phyloP scores from a whole-genome alignment of 2,113 vertebrate genomes.

The Aldabrachelys gigantea region DNA sequence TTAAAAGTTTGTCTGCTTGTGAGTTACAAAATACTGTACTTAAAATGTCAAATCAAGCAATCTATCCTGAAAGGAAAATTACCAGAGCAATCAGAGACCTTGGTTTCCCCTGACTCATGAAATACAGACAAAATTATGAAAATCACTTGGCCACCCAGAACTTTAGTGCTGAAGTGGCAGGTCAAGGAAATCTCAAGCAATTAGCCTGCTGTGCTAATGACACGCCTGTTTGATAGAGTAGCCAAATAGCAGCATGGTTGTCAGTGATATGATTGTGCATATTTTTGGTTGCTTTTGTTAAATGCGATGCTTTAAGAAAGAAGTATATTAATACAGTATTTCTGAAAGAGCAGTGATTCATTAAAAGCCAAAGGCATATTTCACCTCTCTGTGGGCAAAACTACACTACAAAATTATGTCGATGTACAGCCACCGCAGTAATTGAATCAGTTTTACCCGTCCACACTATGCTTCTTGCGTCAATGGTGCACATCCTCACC shows the following conservation, averaged over 20 bases:
- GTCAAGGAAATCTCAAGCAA: slow-evolving; percentile 70
- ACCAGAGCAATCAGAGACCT: slow-evolving; percentile 59
- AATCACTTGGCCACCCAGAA: slow-evolving; percentile 71
- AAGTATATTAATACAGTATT: slow-evolving; percentile 49
- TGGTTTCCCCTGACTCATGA: slow-evolving; percentile 34
- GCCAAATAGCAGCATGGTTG: slow-evolving; percentile 56
- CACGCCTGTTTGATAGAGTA: slow-evolving; percentile 60
- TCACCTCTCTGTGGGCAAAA: background rate
- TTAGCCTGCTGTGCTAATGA: slow-evolving; percentile 67
- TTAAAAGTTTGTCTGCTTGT: slow-evolving; percentile 11
- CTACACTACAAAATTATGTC: too few relatives aligned
- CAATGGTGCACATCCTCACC: too few relatives aligned
- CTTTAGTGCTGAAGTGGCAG: slow-evolving; percentile 31
- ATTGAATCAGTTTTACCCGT: too few relatives aligned
- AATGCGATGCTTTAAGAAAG: slow-evolving; percentile 54
- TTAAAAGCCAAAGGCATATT: slow-evolving; percentile 48
- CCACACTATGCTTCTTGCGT: too few relatives aligned
- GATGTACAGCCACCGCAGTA: too few relatives aligned
- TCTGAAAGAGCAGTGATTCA: slow-evolving; percentile 35
- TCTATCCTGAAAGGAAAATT: slow-evolving; percentile 74
- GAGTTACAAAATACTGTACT: slow-evolving; percentile 64
- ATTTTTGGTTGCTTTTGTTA: slow-evolving; percentile 4
- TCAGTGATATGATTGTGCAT: slow-evolving; percentile 40
- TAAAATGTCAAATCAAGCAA: slow-evolving; percentile 59
- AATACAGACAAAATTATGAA: slow-evolving; percentile 56